Evolutionary conservation across 2,888 invertebrate genomes (phyloP), one percentile per base, ranked within the genome.

Genomic region (Pharmacophagus antenor): DNA sequence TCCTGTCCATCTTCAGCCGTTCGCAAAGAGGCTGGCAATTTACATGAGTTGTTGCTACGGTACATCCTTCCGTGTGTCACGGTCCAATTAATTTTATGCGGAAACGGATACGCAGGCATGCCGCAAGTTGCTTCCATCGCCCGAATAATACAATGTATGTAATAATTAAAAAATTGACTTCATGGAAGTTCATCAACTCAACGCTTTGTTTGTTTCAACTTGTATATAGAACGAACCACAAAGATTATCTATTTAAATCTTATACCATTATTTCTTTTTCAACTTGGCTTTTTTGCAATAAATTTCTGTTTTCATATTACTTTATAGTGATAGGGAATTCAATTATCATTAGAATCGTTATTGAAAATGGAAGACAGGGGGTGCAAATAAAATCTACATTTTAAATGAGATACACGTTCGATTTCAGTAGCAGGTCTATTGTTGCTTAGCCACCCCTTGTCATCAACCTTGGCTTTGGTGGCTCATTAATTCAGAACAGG

Each of bases 21-120:
- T 69, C 62, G 65, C 51, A 63, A 65, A 67, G 66, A 69, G 70
- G 69, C 61, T 71, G 72, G 79, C 74, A 82, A 88, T 86, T 83
- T 81, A 85, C 83, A 85, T 89, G 88, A 88, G 84, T 85, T 84
- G 88, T 88, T 82, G 79, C 82, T 72, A 74, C 72, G 82, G 79
- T 78, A 80, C 84, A 85, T 89, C 89, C 88, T 88, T 88, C 88
- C 88, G 84, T 75, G 73, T 75, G 83, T 83, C 82, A 84, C 81
- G 79, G 84, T 70, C 85, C 87, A 85, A 88, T 89, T 88, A 88
- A 89, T 89, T 84, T 87, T 81, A 84, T 79, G 79, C 87, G 88
- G 88, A 88, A 88, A 79, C 85, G 87, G 88, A 88, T 84, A 85
- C 83, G 80, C 77, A 78, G 80, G 82, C 80, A 74, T 76, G 76